Percentiles rank a stretch among this genome's conserved stretches.
phyloP scores from a whole-genome alignment of 2,113 vertebrate species.

The Leuciscus idus region DNA sequence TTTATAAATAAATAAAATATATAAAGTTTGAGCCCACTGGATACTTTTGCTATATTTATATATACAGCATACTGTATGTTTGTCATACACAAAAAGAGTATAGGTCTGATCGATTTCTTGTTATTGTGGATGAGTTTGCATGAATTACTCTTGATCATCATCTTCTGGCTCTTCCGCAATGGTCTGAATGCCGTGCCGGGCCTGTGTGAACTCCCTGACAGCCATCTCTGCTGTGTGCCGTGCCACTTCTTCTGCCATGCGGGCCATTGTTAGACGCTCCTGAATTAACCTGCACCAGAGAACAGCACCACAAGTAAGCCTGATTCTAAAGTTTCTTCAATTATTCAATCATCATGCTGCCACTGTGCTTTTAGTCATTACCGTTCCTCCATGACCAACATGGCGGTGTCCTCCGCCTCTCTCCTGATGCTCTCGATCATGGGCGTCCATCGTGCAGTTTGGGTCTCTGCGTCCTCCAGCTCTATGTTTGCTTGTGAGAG shows the following conservation, averaged over 20 bases:
- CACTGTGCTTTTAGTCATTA: constrained; percentile 48
- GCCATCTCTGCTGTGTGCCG: constrained; percentile 72
- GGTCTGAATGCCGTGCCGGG: constrained; percentile 69
- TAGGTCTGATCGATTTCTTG: not conserved
- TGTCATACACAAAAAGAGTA: not conserved
- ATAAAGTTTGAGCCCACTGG: too few species aligned
- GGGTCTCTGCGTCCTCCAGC: constrained; percentile 76
- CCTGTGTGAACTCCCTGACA: constrained; percentile 72
- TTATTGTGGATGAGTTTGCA: not conserved
- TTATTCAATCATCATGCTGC: too few species aligned
- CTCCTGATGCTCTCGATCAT: constrained; percentile 74
- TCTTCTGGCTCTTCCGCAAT: constrained; percentile 67
- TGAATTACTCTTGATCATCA: constrained; percentile 40
- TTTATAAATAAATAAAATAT: too few species aligned
- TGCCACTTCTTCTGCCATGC: constrained; percentile 75
- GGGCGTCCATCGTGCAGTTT: constrained; percentile 76
- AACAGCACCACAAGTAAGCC: not conserved
- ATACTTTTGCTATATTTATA: not conserved
- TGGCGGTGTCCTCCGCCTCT: constrained; percentile 70
- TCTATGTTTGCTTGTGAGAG: not conserved
- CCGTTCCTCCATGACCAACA: constrained; percentile 78
- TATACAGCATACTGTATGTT: not conserved
- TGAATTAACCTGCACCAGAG: constrained; percentile 62
- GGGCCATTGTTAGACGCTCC: constrained; percentile 68
- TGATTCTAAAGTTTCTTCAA: not conserved